Percentiles rank a stretch among this genome's conserved stretches.
Conservation (phyloP, 2,888 invertebrate genomes). For the Xylota sylvarum region DNA sequence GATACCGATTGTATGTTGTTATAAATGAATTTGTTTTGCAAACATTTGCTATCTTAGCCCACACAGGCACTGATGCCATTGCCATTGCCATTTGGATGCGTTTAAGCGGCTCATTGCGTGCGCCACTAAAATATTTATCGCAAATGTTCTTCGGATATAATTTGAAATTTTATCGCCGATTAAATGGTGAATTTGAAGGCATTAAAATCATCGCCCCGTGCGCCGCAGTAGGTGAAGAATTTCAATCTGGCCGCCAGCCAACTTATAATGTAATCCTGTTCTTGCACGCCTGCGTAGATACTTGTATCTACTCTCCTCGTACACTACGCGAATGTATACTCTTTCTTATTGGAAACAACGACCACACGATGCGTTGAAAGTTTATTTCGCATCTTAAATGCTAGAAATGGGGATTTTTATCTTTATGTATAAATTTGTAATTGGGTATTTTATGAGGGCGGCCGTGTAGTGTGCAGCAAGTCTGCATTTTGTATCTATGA, state of each 20-base stretch:
- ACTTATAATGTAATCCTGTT: conserved; percentile 48
- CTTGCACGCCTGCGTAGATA: conserved; percentile 33
- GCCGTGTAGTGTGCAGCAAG: conserved; percentile 63
- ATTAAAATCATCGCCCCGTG: conserved; percentile 75
- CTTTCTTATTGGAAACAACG: background rate
- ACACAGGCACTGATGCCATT: conserved; percentile 1
- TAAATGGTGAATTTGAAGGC: conserved; percentile 74
- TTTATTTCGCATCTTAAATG: conserved; percentile 74
- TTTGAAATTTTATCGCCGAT: conserved; percentile 77
- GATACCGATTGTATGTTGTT: conserved; percentile 54
- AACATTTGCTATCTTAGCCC: conserved; percentile 34
- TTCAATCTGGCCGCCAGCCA: conserved; percentile 37
- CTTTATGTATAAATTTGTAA: conserved; percentile 76
- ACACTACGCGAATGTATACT: background rate
- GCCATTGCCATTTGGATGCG: conserved; percentile 29
- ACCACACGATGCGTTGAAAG: conserved; percentile 70
- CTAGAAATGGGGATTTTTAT: conserved; percentile 75
- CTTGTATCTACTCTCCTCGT: background rate
- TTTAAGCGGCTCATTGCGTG: conserved; percentile 70
- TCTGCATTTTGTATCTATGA: conserved; percentile 64
- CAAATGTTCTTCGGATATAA: conserved; percentile 69
- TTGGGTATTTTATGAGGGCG: conserved; percentile 77
- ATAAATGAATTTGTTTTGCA: conserved; percentile 70
- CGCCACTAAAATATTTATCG: conserved; percentile 69
- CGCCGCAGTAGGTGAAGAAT: conserved; percentile 64